A percentile compares a stretch with the other conserved stretches of the same genome.
phyloP scores from a whole-genome alignment of 2,888 invertebrate genomes.

The Brachylomia viminalis region DNA sequence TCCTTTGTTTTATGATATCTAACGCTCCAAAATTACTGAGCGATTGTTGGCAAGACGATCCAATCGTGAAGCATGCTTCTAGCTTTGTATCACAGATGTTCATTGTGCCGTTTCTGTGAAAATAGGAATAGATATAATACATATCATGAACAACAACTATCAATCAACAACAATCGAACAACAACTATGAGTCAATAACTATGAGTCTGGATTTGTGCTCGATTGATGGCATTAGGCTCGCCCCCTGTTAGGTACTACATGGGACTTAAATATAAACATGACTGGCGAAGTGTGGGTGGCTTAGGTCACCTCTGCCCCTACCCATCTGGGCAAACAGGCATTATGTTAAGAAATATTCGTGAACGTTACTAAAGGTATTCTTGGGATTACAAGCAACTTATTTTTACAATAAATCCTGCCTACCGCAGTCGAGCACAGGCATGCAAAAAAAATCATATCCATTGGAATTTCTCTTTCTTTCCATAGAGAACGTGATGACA shows the following conservation, averaged over 20 bases:
- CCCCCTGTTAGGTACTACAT: neutral
- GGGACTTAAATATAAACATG: neutral
- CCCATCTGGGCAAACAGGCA: too few species aligned
- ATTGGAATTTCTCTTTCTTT: conserved; percentile 16
- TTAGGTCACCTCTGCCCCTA: too few species aligned
- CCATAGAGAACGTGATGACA: conserved; percentile 57
- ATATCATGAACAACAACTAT: too few species aligned
- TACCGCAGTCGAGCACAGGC: neutral
- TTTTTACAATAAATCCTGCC: neutral
- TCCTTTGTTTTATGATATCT: too few species aligned
- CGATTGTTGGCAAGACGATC: too few species aligned
- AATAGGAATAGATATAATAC: too few species aligned
- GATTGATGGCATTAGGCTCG: neutral
- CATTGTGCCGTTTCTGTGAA: neutral
- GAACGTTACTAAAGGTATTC: neutral
- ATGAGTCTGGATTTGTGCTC: neutral
- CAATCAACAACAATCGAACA: too few species aligned
- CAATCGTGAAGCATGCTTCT: too few species aligned
- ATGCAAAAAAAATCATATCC: neutral
- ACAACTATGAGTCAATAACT: too few species aligned
- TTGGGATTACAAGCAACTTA: neutral
- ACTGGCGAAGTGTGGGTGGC: neutral
- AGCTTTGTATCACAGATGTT: too few species aligned
- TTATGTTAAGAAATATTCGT: neutral
- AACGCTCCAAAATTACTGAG: too few species aligned